Base-by-base conservation (phyloP, 2,888 invertebrate genomes). In the Kuschelorhynchus macadamiae region DNA sequence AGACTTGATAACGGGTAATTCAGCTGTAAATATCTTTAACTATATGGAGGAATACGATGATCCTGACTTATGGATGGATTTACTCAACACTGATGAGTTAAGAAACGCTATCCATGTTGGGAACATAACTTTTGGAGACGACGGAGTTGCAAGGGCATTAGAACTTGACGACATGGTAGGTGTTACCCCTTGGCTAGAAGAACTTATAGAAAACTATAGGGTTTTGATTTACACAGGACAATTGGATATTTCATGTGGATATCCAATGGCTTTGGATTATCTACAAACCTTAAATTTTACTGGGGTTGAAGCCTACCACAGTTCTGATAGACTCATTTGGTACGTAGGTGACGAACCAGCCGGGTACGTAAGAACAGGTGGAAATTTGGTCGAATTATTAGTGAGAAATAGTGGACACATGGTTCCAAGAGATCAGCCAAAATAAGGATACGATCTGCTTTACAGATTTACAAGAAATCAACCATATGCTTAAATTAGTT, bases 151-250 rank as follows among this genome's bases (percentile, higher is more conserved):
- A 5, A 7, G 17, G 8, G 57, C 63, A 39, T 21, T 69, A 7
- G 25, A 14, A 3, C 18, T 25, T 9, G 69, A 69, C 30, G 12
- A 46, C n/a, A 21, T 41, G 11, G 30, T 47, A 7, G 47, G 53
- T 20, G 21, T 63, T n/a, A 59, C 59, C 3, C 57, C 53, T 7
- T 57, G 57, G 59, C 18, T 69, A 12, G 59, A 88, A 0, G 88
- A 89, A 71, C 82, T 93, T 0, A 77, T 92, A 0, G 84, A 89
- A 20, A 82, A 88, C 71, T 91, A 91, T 76, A 85, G 86, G 80
- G 87, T 94, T 11, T 86, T 95, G 39, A 86, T 95, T 56, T 96
- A 95, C 81, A 94, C 89, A 78, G 96, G 96, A 0, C 95, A 96
- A 79, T 80, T 95, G 69, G 96, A 96, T 79, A 90, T 96, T 8